Base-by-base conservation (phyloP, 1,140 invertebrate species). In the Cyclina sinensis region DNA sequence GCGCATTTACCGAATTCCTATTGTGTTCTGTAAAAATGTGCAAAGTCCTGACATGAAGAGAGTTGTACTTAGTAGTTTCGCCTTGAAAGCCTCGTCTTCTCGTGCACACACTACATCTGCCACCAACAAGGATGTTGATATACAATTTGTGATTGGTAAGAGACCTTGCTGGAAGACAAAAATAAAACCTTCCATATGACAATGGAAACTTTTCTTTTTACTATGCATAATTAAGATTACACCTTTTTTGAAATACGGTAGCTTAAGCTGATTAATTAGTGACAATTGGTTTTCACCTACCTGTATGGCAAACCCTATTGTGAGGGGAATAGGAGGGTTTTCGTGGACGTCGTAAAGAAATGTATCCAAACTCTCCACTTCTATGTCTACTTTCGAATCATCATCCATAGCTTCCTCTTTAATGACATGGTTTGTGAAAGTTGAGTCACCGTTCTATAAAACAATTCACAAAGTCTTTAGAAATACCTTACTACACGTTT, bases 11-110 rank as follows among this genome's bases (percentile, higher is more conserved):
- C 88, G 73, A 51, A 89, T 65, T 11, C 88, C 88, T 65, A 89
- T 62, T 0, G 90, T 91, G 24, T 83, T 89, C 57, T 92, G 90
- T 16, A 90, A 57, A 51, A 93, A 91, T 39, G 92, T 92, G 16
- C 91, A 87, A 12, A 93, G 0, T 0, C 91, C 92, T 21, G 90
- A 89, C 76, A 93, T 91, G 18, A 93, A 80, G 46, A 93, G 80
- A 14, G 90, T 93, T 7, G 91, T 89, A 51, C 90, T 88, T 4
- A 92, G 70, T 14, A 93, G 85, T 16, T 83, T 46, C 18, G 90
- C 84, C 54, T 91, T 93, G 24, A 92, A 32, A 16, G 70, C 54
- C 0, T 90, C 65, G 30, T 91, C 89, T 37, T 89, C 35, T 27
- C 80, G 30, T 0, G 88, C 91, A 80, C 92, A 92, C 11, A 92